Percentiles rank a stretch among this genome's conserved stretches.
phyloP scores from a whole-genome alignment of 2,888 invertebrate species.

The Micropterix aruncella region DNA sequence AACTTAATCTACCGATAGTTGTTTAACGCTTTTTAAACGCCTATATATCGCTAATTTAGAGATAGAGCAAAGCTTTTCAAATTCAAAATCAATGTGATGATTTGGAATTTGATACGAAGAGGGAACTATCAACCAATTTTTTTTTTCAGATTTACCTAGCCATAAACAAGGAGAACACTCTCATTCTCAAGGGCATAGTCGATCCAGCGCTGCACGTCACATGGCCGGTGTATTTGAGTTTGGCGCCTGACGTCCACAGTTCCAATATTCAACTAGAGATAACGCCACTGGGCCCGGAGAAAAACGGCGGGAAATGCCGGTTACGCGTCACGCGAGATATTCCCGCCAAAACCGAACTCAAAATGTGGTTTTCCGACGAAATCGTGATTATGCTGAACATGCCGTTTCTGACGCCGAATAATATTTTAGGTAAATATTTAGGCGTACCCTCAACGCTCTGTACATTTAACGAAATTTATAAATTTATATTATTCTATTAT shows the following conservation, averaged over 20 bases:
- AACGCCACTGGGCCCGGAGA: conserved; percentile 12
- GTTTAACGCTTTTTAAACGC: too few relatives aligned
- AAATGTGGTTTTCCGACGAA: conserved; percentile 74
- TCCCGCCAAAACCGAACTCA: conserved; percentile 50
- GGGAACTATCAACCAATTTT: background rate
- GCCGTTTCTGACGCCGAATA: conserved; percentile 62
- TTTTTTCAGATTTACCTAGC: conserved; percentile 1
- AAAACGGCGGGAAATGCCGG: conserved; percentile 12
- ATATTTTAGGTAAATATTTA: conserved; percentile 71
- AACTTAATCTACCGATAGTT: too few relatives aligned
- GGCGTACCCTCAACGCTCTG: too few relatives aligned
- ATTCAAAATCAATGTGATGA: too few relatives aligned
- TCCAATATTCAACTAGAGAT: conserved; percentile 40
- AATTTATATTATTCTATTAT: too few relatives aligned
- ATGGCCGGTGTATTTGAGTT: conserved; percentile 24
- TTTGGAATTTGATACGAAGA: background rate
- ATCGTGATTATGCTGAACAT: conserved; percentile 57
- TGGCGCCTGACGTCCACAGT: conserved; percentile 52
- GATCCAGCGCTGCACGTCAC: conserved; percentile 12
- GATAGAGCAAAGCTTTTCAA: too few relatives aligned
- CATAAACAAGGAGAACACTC: background rate
- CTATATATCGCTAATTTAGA: too few relatives aligned
- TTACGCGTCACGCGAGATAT: conserved; percentile 27
- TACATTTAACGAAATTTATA: too few relatives aligned
- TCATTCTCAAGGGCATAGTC: conserved; percentile 12